Evolutionary conservation across 2,113 vertebrate species (phyloP), one percentile per base, ranked within the genome.

Genomic region (Serilophus lunatus): DNA sequence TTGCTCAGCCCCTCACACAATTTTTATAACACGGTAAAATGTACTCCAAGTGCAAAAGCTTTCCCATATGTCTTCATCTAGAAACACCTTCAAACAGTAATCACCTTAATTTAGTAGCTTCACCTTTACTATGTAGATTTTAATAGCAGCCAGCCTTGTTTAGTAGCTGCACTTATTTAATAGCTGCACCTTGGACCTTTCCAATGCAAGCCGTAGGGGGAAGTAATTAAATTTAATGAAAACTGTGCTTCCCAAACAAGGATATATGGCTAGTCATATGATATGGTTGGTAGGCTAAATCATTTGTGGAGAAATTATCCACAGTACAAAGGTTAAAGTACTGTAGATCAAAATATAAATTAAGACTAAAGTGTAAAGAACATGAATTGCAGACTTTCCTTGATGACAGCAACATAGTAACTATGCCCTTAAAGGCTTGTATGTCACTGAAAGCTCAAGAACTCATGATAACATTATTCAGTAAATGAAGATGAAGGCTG

Each of bases 41-140:
- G 33, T 16, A 59, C 57, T 65, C 2, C 3, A 68, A 40, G 24
- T 82, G 11, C 10, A 71, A 88, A 78, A 82, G 18, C 60, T 69
- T 87, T 51, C 26, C 19, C 54, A 56, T 92, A 84, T 42, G 24
- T 93, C 84, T 93, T 83, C 18, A 78, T 95, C 88, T 72, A 81
- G 68, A 90, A 84, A 70, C 42, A 87, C 38, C 14, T 36, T 92
- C 51, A 69, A 88, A 88, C 44, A 61, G 45, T 90, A 95, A 95
- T 92, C 82, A 49, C 42, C 35, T 49, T 91, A 74, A 82, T 95
- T 94, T 96, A 84, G 76, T 86, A 92, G 80, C 88, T 84, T 91
- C 80, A 85, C 74, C 85, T 96, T 95, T 96, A 81, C 69, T 80
- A n/a, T 72, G 93, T 85, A 87, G 70, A 86, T 96, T 96, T 96